Conservation (phyloP, 2,113 vertebrate species). For the cat (Felis catus) region F.catus_Fca126_mat1.0 CM031417.1:4883001-4883500, state of each 20-base stretch:
- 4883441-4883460: neutral
- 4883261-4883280: neutral
- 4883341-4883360: neutral
- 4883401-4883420: neutral
- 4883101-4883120: neutral
- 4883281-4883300: fast-evolving
- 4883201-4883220: neutral
- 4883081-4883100: neutral
- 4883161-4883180: fast-evolving
- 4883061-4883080: neutral
- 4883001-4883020: neutral
- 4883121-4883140: neutral
- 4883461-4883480: neutral
- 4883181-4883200: neutral
- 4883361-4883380: neutral
- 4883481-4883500: neutral
- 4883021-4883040: neutral
- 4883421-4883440: neutral
- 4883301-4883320: neutral
- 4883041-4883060: neutral
- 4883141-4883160: neutral
- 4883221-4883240: too few species aligned
- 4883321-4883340: neutral
- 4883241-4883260: fast-evolving
- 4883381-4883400: neutral